Percentiles rank a stretch among this genome's conserved stretches.
Evolutionary conservation across 2,888 invertebrate genomes (phyloP).

Genomic region (Ferrisia virgata): DNA sequence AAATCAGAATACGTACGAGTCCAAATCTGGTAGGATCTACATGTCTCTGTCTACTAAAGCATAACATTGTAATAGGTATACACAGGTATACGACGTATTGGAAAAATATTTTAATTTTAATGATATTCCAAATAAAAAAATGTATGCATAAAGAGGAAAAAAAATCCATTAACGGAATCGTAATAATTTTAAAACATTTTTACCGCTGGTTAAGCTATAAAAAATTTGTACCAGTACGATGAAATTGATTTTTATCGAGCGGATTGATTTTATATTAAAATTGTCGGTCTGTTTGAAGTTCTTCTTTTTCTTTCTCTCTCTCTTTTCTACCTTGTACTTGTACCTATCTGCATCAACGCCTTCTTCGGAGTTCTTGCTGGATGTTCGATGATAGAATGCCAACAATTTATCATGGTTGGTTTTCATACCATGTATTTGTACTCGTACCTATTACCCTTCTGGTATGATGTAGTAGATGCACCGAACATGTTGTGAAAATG

Average conservation of each 20-base stretch:
- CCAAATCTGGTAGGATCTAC: no score
- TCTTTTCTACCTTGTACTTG: no score
- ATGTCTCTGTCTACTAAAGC: neutral
- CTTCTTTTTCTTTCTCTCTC: neutral
- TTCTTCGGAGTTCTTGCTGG: neutral
- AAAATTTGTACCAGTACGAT: slow-evolving; percentile 1
- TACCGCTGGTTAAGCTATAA: neutral
- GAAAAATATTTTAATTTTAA: neutral
- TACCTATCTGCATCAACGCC: neutral
- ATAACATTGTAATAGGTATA: neutral
- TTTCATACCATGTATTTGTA: neutral
- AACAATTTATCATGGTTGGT: neutral
- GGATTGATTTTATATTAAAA: neutral
- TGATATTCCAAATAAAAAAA: neutral
- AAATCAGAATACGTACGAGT: no score
- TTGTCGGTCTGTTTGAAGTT: neutral
- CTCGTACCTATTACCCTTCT: neutral
- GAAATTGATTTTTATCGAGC: neutral
- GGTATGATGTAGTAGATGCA: neutral
- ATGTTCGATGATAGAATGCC: neutral
- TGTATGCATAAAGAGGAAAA: no score
- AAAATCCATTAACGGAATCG: neutral
- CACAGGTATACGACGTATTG: neutral
- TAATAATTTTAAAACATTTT: neutral
- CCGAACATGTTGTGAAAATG: neutral